Evolutionary conservation across 2,113 vertebrate genomes (phyloP).

Genomic region (Xiphorhynchus elegans): DNA sequence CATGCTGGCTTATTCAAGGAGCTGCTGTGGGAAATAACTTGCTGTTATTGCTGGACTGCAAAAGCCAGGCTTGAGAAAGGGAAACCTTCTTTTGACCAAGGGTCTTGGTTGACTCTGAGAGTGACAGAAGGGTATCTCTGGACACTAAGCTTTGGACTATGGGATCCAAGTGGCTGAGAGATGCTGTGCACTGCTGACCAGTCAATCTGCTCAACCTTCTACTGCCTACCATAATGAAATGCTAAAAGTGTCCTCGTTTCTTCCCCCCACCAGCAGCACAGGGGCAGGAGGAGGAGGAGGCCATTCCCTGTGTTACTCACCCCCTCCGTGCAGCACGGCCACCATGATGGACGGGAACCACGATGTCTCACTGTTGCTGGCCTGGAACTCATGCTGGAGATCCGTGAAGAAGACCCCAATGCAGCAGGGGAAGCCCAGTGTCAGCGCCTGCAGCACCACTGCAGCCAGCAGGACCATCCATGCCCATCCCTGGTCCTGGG

Average conservation of each 20-base stretch:
- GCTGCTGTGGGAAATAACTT: not conserved
- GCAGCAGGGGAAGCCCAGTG: constrained; percentile 85
- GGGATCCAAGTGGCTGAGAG: not conserved
- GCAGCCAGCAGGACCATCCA: constrained; percentile 88
- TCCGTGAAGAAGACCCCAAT: constrained; percentile 90
- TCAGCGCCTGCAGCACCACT: constrained; percentile 83
- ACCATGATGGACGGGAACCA: constrained; percentile 94
- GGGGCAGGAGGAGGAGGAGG: not conserved
- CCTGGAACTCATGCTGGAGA: constrained; percentile 87
- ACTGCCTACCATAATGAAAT: accelerated
- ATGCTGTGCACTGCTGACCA: not conserved
- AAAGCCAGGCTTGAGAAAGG: not conserved
- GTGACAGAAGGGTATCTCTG: not conserved
- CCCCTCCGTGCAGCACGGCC: constrained; percentile 86
- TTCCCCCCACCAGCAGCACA: not conserved
- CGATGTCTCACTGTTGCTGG: constrained; percentile 89
- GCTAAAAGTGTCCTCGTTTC: accelerated
- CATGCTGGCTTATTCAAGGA: not conserved
- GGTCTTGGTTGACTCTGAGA: not conserved
- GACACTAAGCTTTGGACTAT: not conserved
- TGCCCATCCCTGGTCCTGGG: constrained; percentile 82
- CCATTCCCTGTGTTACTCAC: constrained; percentile 66
- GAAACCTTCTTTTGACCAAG: not conserved
- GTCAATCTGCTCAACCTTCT: not conserved
- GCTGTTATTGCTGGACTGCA: not conserved